phyloP scores from a whole-genome alignment of 2,113 vertebrate genomes.

The Orientallactaga bullata region DNA sequence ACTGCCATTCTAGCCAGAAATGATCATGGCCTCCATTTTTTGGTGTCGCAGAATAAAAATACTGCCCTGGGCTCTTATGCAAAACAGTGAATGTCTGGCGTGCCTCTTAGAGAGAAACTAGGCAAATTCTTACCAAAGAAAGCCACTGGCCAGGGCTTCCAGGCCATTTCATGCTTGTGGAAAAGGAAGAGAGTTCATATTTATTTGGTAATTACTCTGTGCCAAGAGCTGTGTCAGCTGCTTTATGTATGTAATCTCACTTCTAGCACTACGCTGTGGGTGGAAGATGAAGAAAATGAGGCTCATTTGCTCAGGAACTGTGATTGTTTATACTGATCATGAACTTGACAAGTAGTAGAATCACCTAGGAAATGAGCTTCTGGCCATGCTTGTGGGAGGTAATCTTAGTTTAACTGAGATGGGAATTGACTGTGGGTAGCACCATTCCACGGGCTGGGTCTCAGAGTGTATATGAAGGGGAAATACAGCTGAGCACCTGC shows the following conservation, averaged over 20 bases:
- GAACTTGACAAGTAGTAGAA: no score
- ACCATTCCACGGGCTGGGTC: no score
- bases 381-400: no score
- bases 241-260: neutral
- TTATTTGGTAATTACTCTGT: neutral
- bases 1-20: neutral
- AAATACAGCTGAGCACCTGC: no score
- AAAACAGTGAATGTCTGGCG: neutral
- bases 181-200: neutral
- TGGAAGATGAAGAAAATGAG: neutral
- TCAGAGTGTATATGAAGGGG: no score
- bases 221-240: neutral
- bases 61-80: neutral
- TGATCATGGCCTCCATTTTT: neutral
- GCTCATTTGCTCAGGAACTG: neutral
- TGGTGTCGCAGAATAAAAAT: constrained; percentile 51
- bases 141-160: neutral
- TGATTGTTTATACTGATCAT: no score
- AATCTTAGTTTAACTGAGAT: no score
- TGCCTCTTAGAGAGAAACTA: neutral
- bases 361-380: no score
- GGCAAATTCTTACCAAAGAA: neutral
- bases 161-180: neutral
- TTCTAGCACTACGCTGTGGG: neutral
- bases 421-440: no score